Conservation (phyloP, 2,888 invertebrate genomes). For the Zaprionus lineosus region DNA sequence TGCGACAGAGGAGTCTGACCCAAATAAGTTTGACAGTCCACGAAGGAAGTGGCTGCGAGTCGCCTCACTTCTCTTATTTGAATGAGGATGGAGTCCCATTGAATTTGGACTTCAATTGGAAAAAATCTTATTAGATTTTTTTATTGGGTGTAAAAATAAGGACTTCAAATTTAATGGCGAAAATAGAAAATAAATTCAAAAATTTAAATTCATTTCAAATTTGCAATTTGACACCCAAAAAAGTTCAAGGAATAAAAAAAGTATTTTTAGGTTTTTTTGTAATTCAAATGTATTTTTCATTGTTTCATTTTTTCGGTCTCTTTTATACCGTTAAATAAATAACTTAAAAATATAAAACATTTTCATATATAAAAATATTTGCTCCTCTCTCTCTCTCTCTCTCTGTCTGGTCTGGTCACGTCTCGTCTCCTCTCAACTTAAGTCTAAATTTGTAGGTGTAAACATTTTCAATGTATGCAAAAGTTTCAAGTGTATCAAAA, state of each 20-base stretch:
- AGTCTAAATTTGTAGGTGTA: slow-evolving; percentile 24
- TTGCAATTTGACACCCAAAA: background rate
- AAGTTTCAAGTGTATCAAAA: slow-evolving; percentile 60
- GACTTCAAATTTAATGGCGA: too few relatives aligned
- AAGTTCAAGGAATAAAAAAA: background rate
- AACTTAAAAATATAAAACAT: slow-evolving; percentile 80
- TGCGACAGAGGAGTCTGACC: slow-evolving; percentile 60
- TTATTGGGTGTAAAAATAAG: too few relatives aligned
- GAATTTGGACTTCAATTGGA: background rate
- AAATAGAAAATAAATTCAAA: too few relatives aligned
- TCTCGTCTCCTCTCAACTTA: slow-evolving; percentile 20
- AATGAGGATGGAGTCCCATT: too few relatives aligned
- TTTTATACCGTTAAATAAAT: slow-evolving; percentile 70
- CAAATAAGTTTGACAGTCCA: slow-evolving; percentile 41
- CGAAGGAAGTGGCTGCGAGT: too few relatives aligned
- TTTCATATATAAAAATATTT: slow-evolving; percentile 73
- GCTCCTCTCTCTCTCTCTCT: slow-evolving; percentile 17
- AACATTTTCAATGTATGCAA: slow-evolving; percentile 72
- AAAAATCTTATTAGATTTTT: too few relatives aligned
- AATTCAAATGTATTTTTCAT: slow-evolving; percentile 58
- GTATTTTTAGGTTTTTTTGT: slow-evolving; percentile 22
- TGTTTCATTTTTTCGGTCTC: slow-evolving; percentile 21
- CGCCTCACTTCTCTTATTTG: slow-evolving; percentile 3
- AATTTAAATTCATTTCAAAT: too few relatives aligned
- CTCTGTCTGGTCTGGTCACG: slow-evolving; percentile 33